Evolutionary conservation across 1,140 invertebrate genomes (phyloP).

Genomic region (Drosophila rhopaloa): DNA sequence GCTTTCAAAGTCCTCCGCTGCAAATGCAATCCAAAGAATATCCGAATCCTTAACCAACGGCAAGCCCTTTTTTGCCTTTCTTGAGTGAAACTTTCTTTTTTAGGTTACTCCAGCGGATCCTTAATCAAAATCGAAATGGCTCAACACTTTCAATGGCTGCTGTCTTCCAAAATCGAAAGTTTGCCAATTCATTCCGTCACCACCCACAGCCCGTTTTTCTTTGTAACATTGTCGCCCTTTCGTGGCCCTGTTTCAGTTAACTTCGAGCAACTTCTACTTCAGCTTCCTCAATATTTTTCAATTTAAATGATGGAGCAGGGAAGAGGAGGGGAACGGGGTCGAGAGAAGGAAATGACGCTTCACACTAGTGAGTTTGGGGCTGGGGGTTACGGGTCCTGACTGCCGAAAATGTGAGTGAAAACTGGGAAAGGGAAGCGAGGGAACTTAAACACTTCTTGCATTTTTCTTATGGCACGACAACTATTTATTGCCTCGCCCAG

Average conservation of each 20-base stretch:
- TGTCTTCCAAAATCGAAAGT: conserved; percentile 52
- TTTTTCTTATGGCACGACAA: conserved; percentile 80
- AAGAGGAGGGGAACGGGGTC: conserved; percentile 9
- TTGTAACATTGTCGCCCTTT: conserved; percentile 30
- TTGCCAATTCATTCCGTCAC: conserved; percentile 41
- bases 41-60: not conserved
- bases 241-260: conserved; percentile 30
- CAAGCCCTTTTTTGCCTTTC: not conserved
- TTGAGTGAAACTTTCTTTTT: conserved; percentile 11
- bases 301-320: conserved; percentile 74
- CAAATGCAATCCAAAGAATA: conserved; percentile 2
- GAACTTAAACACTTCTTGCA: conserved; percentile 80
- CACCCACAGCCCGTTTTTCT: not conserved
- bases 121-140: conserved; percentile 49
- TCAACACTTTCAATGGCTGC: conserved; percentile 26
- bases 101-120: conserved; percentile 28
- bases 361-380: conserved; percentile 18
- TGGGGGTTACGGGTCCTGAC: conserved; percentile 41
- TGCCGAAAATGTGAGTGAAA: conserved; percentile 37
- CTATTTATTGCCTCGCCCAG: conserved; percentile 70
- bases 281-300: conserved; percentile 62
- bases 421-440: conserved; percentile 1
- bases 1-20: conserved; percentile 1
- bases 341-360: conserved; percentile 54
- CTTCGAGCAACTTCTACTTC: conserved; percentile 46